phyloP scores from a whole-genome alignment of 2,797 vertebrate species.

The Amazonetta brasiliensis region DNA sequence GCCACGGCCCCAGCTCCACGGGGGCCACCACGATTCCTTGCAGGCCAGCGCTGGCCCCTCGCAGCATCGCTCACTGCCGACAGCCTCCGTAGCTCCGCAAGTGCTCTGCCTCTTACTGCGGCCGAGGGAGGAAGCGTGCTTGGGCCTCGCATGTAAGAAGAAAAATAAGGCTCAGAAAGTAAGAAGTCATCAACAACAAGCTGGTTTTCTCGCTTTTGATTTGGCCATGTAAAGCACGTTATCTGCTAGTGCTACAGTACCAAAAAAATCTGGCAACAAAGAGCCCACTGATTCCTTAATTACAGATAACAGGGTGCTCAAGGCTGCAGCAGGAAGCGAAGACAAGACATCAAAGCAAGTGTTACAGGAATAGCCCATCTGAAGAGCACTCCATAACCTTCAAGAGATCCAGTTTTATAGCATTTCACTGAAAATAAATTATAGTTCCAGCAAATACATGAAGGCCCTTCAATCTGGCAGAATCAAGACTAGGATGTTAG shows the following conservation, averaged over 20 bases:
- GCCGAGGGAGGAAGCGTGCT: neutral
- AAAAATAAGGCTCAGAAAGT: neutral
- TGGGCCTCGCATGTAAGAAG: neutral
- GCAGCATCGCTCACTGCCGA: neutral
- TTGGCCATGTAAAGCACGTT: neutral
- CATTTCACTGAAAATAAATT: neutral
- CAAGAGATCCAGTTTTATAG: neutral
- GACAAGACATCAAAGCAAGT: neutral
- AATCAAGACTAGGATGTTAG: neutral
- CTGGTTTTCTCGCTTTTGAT: neutral
- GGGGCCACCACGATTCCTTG: neutral
- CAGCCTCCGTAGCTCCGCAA: accelerated
- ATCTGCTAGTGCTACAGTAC: neutral
- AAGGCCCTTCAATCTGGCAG: neutral
- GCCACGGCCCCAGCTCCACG: accelerated
- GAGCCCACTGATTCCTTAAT: neutral
- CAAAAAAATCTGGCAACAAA: neutral
- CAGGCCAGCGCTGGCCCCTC: neutral
- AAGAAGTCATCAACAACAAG: neutral
- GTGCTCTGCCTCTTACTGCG: neutral
- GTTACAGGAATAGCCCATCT: neutral
- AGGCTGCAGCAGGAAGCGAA: constrained; percentile 21
- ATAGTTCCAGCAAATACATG: neutral
- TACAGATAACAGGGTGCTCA: neutral
- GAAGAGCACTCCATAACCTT: constrained; percentile 1